Evolutionary conservation across 2,888 invertebrate species (phyloP).

Genomic region (Ennomos erosarius): DNA sequence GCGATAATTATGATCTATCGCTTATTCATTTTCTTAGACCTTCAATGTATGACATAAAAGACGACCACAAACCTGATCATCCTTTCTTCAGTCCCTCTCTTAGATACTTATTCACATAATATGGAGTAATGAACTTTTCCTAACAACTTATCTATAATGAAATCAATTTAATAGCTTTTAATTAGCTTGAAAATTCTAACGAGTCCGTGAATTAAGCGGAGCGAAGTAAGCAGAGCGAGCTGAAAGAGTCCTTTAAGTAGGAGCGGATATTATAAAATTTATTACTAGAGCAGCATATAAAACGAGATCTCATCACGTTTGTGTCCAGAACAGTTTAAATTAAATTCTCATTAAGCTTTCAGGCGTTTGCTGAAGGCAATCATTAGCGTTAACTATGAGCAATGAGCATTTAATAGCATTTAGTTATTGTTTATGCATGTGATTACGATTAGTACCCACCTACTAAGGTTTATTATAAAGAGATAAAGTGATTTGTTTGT

Average conservation of each 20-base stretch:
- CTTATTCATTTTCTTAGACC: too few relatives aligned
- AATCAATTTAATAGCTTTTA: slow-evolving; percentile 36
- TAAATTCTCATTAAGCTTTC: slow-evolving; percentile 29
- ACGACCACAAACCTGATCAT: too few relatives aligned
- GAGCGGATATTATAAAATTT: slow-evolving; percentile 55
- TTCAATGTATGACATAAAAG: too few relatives aligned
- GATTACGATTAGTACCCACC: background rate
- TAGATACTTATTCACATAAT: background rate
- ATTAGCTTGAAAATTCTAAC: slow-evolving; percentile 30
- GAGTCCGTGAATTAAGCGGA: slow-evolving; percentile 8
- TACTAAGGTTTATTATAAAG: too few relatives aligned
- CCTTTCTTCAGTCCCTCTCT: background rate
- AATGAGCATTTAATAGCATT: slow-evolving; percentile 10
- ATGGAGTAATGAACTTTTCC: background rate
- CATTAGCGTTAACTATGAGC: slow-evolving; percentile 17
- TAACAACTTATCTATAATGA: slow-evolving; percentile 3
- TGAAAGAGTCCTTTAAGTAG: slow-evolving; percentile 41
- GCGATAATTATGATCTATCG: too few relatives aligned
- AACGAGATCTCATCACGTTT: slow-evolving; percentile 47
- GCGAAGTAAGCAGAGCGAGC: slow-evolving; percentile 22
- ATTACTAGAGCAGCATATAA: slow-evolving; percentile 50
- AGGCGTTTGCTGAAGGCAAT: slow-evolving; percentile 17
- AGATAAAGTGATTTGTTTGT: too few relatives aligned
- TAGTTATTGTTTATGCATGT: slow-evolving; percentile 7
- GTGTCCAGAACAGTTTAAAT: slow-evolving; percentile 41